These are phyloP conservation scores for Drosophila fuyamai DNA, from an alignment of 1,140 invertebrate species.

Conservation along the genomic window DNA sequence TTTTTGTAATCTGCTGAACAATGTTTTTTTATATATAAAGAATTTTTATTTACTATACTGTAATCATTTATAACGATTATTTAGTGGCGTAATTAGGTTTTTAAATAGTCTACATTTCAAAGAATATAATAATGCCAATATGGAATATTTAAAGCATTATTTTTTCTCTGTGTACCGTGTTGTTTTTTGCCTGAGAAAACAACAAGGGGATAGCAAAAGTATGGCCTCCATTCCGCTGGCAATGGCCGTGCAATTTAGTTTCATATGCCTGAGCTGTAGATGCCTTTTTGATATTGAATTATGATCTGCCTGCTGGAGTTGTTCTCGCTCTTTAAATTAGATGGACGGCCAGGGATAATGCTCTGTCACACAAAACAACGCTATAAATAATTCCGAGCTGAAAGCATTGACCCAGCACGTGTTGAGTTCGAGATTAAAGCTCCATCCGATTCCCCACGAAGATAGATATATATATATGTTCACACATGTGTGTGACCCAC, in stretches of 20 bases:
- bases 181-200: slow-evolving; percentile 61
- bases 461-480: slow-evolving; percentile 10
- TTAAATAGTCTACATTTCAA: too few species aligned
- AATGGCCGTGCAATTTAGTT: slow-evolving; percentile 72
- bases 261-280: slow-evolving; percentile 70
- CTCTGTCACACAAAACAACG: slow-evolving; percentile 46
- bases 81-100: too few species aligned
- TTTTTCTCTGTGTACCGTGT: slow-evolving; percentile 8
- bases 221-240: slow-evolving; percentile 39
- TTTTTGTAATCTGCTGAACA: too few species aligned
- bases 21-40: too few species aligned
- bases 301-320: slow-evolving; percentile 58
- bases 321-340: slow-evolving; percentile 70
- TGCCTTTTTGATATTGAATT: slow-evolving; percentile 78
- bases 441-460: neutral
- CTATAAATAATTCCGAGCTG: slow-evolving; percentile 61
- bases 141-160: too few species aligned
- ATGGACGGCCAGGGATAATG: slow-evolving; percentile 39
- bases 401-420: slow-evolving; percentile 60
- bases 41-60: too few species aligned
- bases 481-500: slow-evolving; percentile 42
- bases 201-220: slow-evolving; percentile 27
- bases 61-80: too few species aligned
- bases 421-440: slow-evolving; percentile 50
- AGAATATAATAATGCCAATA: too few species aligned